These are phyloP conservation scores for Atherinosoma microstoma DNA, from an alignment of 2,797 vertebrate genomes.

Conservation along the genomic window DNA sequence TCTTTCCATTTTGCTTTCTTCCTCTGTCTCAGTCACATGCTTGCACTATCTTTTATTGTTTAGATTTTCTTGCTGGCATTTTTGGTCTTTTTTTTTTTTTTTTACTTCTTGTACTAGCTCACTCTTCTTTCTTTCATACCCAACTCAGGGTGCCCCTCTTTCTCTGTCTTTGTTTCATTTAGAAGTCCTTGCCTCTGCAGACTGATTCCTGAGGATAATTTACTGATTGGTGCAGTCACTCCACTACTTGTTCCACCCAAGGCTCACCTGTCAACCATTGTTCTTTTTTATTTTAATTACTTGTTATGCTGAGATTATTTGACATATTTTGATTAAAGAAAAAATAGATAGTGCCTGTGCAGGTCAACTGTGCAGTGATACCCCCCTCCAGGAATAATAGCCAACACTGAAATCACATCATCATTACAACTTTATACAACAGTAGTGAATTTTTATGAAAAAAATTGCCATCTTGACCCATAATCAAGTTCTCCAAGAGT, in stretches of 20 bases:
- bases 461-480: neutral
- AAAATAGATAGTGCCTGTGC: neutral
- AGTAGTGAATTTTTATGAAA: neutral
- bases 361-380: neutral
- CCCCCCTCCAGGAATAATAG: neutral
- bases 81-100: neutral
- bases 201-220: slow-evolving; percentile 86
- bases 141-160: slow-evolving; percentile 44
- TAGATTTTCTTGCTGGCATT: slow-evolving; percentile 37
- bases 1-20: slow-evolving; percentile 49
- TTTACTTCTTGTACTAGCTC: slow-evolving; percentile 26
- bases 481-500: neutral
- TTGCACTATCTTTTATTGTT: slow-evolving; percentile 61
- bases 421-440: neutral
- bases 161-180: slow-evolving; percentile 82
- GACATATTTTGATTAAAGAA: slow-evolving; percentile 28
- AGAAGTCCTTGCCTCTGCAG: slow-evolving; percentile 86
- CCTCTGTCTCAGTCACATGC: slow-evolving; percentile 72
- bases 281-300: slow-evolving; percentile 38
- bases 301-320: slow-evolving; percentile 52
- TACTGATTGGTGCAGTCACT: slow-evolving; percentile 87
- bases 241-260: slow-evolving; percentile 27
- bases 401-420: slow-evolving; percentile 9
- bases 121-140: slow-evolving; percentile 19
- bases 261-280: slow-evolving; percentile 53